phyloP scores from a whole-genome alignment of 2,113 vertebrate genomes.

The Elephantulus edwardii region DNA sequence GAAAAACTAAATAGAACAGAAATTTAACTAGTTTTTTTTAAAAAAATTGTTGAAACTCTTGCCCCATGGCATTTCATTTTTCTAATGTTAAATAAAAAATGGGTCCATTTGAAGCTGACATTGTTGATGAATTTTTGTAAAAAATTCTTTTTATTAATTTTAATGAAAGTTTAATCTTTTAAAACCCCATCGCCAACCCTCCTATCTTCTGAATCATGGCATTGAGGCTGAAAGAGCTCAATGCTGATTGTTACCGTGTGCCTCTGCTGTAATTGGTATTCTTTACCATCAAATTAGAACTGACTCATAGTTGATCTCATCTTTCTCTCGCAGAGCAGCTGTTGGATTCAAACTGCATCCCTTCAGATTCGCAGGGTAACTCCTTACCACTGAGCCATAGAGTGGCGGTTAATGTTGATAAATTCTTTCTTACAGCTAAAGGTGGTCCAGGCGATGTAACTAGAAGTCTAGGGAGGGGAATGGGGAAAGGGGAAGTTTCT shows the following conservation, averaged over 20 bases:
- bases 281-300: no score
- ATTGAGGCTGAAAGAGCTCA: background rate
- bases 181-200: background rate
- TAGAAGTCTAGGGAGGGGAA: background rate
- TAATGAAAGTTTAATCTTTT: no score
- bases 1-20: background rate
- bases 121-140: background rate
- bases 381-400: no score
- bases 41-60: background rate
- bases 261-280: background rate
- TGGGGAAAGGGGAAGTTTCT: no score
- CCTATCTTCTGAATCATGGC: background rate
- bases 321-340: no score
- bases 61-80: background rate
- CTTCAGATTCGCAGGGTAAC: no score
- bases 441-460: background rate
- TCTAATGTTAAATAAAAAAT: background rate
- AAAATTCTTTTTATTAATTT: no score
- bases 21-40: background rate
- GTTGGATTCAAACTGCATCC: no score
- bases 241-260: background rate
- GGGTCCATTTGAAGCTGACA: constrained; percentile 8
- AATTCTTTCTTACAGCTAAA: background rate
- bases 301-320: no score
- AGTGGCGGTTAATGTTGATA: no score